A percentile compares a stretch with the other conserved stretches of the same genome.
Evolutionary conservation across 2,888 invertebrate species (phyloP).

Genomic region (Eilema caniola): DNA sequence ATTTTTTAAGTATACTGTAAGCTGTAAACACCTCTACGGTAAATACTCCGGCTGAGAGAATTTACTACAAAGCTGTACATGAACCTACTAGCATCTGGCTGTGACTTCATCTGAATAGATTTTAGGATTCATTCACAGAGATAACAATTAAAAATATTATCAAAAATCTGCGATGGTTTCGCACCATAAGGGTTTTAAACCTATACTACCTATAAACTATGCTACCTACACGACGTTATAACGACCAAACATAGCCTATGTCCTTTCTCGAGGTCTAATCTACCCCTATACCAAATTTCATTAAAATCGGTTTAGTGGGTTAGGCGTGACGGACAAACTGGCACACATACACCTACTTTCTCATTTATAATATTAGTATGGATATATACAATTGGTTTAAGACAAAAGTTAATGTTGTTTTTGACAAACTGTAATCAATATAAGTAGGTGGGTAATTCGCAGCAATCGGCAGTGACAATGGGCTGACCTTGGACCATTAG

Average conservation of each 20-base stretch:
- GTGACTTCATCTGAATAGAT: not conserved
- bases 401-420: not conserved
- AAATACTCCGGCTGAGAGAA: not conserved
- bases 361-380: no score
- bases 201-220: no score
- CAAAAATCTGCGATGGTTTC: not conserved
- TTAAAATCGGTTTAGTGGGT: no score
- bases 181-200: not conserved
- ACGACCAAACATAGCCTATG: no score
- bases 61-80: not conserved
- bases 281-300: no score
- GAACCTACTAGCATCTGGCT: not conserved
- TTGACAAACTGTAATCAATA: not conserved
- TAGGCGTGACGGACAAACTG: no score
- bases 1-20: not conserved
- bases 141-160: not conserved
- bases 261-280: no score
- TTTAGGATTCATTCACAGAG: not conserved
- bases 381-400: no score
- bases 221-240: no score
- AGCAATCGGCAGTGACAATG: not conserved
- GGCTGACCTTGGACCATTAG: not conserved
- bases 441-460: not conserved
- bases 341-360: no score
- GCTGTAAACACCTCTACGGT: not conserved